phyloP scores from a whole-genome alignment of 2,797 vertebrate genomes.

The Valencia hispanica region DNA sequence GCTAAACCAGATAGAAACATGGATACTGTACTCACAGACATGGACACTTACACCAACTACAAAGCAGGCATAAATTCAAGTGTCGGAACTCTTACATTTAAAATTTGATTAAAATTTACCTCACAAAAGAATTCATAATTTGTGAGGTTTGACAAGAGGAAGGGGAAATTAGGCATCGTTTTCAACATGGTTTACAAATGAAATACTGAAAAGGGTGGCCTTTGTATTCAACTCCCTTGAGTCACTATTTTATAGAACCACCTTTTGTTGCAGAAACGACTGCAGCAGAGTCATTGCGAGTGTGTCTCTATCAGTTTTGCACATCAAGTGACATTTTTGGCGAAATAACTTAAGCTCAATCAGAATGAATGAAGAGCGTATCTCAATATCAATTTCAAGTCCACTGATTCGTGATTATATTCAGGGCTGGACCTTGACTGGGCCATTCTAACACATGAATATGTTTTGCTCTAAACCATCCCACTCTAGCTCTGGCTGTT shows the following conservation, averaged over 20 bases:
- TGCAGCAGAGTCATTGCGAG: background rate
- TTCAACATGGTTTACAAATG: background rate
- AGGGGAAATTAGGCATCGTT: background rate
- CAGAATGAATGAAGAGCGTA: background rate
- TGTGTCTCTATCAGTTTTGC: background rate
- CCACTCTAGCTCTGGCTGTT: background rate
- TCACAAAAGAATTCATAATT: background rate
- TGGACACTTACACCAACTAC: constrained; percentile 7
- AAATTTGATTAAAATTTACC: background rate
- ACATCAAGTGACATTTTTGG: background rate
- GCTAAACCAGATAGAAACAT: constrained; percentile 54
- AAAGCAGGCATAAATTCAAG: background rate
- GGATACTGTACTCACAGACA: constrained; percentile 48
- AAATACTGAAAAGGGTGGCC: background rate
- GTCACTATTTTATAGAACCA: background rate
- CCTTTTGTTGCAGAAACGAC: background rate
- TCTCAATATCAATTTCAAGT: background rate
- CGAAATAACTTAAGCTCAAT: background rate
- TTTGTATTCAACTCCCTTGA: background rate
- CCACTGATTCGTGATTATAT: background rate
- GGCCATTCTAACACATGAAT: background rate
- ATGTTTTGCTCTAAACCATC: background rate
- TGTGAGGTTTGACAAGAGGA: background rate
- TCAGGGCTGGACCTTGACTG: background rate
- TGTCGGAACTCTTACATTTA: background rate